Conservation (phyloP, 53 echinoderm and acorn worm genomes). For the Holothuria leucospilota region DNA sequence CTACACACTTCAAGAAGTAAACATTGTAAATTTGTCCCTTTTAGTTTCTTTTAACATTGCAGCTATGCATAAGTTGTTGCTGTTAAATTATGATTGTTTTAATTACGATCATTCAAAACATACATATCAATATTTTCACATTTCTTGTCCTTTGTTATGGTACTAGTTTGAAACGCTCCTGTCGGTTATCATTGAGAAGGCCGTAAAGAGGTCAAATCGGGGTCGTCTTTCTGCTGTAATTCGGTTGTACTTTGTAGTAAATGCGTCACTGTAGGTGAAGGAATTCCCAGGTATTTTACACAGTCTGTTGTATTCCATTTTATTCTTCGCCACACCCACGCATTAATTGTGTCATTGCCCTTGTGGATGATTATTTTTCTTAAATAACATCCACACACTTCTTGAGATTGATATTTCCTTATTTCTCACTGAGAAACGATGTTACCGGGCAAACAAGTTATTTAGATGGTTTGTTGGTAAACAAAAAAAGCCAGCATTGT, state of each 20-base stretch:
- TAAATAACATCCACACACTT: too few species aligned
- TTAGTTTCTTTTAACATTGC: too few species aligned
- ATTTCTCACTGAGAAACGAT: too few species aligned
- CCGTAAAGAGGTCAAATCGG: slow-evolving; percentile 47
- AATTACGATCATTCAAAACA: too few species aligned
- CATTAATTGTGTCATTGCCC: not conserved
- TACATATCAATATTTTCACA: too few species aligned
- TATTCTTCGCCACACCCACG: slow-evolving; percentile 23
- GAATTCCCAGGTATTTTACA: slow-evolving; percentile 30
- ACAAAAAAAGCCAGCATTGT: too few species aligned
- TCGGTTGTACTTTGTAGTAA: slow-evolving; percentile 2
- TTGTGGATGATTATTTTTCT: too few species aligned
- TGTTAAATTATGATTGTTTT: too few species aligned
- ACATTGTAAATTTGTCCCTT: not conserved
- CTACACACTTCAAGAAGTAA: not conserved
- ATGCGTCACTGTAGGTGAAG: slow-evolving; percentile 26
- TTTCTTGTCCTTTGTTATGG: slow-evolving; percentile 21
- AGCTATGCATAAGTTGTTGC: too few species aligned
- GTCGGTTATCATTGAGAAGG: slow-evolving; percentile 32
- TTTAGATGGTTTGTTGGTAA: too few species aligned
- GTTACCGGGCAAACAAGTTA: too few species aligned
- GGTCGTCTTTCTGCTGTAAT: not conserved
- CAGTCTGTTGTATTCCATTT: not conserved
- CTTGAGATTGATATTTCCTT: too few species aligned
- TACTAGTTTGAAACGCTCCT: slow-evolving; percentile 38